Evolutionary conservation across 2,888 invertebrate species (phyloP), one percentile per base, ranked within the genome.

Genomic region (Ornithoptera alexandrae): DNA sequence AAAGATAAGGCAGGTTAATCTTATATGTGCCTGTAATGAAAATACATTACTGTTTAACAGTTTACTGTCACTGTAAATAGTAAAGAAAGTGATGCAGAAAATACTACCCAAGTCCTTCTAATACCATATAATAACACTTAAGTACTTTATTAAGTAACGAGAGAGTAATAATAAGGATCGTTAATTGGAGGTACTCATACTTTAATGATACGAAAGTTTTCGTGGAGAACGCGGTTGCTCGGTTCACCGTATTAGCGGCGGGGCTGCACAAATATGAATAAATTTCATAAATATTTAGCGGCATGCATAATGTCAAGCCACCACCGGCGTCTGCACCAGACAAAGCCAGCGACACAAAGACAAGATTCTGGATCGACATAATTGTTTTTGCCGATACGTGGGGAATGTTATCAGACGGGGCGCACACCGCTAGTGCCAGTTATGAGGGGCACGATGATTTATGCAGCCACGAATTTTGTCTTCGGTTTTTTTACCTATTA

Each of bases 241-340:
- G 24, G 30, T 50, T 8, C 36, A 57, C 68, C 22, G 36, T 65
- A 42, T 62, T 42, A 24, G 63, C 20, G 18, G 30, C 20, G 36
- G 24, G 22, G 8, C 46, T 36, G 53, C 58, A 72, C 77, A 77
- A 85, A 88, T 88, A 90, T 89, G 88, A 89, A 90, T 90, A 88
- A 89, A 89, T 88, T 87, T 84, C 84, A 90, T 90, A 88, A 91
- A 91, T 89, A 91, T 92, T 88, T 88, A 89, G 87, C 85, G 79
- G 81, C 83, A 81, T 82, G 82, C 86, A 87, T 88, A 85, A 87
- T 88, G 82, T 84, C 81, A 80, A 81, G 77, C 81, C 79, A 78
- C 81, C 78, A 74, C 76, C 84, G 81, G 81, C 79, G 84, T 82
- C 80, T 82, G 81, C 78, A 82, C 82, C 75, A 84, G 84, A 83